Evolutionary conservation across 2,113 vertebrate species (phyloP), one percentile per base, ranked within the genome.

Genomic region (Phyllopteryx taeniolatus): DNA sequence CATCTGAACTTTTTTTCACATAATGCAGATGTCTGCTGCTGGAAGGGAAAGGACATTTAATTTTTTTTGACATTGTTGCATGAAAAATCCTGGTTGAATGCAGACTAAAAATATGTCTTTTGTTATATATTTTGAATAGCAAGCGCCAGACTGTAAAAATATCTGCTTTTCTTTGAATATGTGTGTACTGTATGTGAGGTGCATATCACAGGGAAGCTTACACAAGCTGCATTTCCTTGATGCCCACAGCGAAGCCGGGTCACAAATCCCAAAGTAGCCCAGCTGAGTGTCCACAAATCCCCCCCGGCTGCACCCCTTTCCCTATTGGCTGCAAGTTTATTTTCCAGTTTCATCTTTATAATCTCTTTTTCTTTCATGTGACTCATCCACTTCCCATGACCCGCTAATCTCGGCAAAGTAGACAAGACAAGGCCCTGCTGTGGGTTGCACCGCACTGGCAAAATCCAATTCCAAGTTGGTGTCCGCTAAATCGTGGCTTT

Each of bases 341-440:
- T 82, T 83, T 76, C 70, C 70, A 64, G 53, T 74, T 65, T 75
- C 61, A 39, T 72, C 64, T 42, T 77, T 70, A 53, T 83, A 86
- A 86, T 82, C 81, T 77, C 59, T 73, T 42, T 68, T 61, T 60
- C 70, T 66, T 78, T 83, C 53, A 60, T 72, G 67, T 62, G n/a
- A 71, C 66, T 83, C 71, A 22, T 76, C 76, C 53, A 44, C 76
- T 78, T 72, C 74, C 67, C 61, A 14, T 74, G 72, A 75, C 74
- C 68, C 64, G 73, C 72, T 77, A 66, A 83, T 76, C 85, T 82
- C n/a, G 69, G 71, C 62, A 74, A 72, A 85, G 77, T 51, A 81
- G 73, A 73, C 75, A 22, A 78, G 74, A 67, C 67, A 31, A 66
- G 22, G 57, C 70, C 64, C 70, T 5, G 63, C 75, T 60, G 74